Evolutionary conservation across 2,113 vertebrate species (phyloP).

Genomic region (Tenrec ecaudatus): DNA sequence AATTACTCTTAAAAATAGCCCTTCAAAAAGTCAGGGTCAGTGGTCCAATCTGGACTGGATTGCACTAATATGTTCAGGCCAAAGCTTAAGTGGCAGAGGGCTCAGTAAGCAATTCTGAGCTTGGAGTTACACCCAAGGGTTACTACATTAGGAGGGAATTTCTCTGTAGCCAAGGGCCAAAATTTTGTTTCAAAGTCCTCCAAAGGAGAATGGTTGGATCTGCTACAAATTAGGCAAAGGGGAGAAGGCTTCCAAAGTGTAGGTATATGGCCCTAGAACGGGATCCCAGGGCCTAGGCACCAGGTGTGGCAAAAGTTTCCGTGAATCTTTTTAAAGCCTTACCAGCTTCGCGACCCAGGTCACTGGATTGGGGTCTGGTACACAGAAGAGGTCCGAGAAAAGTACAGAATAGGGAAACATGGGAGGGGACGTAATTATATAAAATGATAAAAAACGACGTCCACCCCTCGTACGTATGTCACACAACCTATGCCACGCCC

Average conservation of each 20-base stretch:
- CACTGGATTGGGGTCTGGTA: conserved; percentile 45
- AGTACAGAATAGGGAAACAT: background rate
- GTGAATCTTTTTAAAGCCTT: conserved; percentile 49
- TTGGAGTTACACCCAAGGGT: conserved; percentile 3
- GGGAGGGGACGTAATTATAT: background rate
- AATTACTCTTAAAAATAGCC: conserved; percentile 51
- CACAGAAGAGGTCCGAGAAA: conserved; percentile 48
- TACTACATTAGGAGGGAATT: conserved; percentile 44
- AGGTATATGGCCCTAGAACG: conserved; percentile 29
- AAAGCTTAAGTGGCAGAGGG: conserved; percentile 51
- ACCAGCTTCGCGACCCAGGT: conserved; percentile 35
- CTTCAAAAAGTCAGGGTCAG: conserved; percentile 78
- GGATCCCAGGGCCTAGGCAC: conserved; percentile 63
- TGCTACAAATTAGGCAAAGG: conserved; percentile 41
- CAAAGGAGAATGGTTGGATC: conserved; percentile 33
- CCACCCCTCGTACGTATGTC: background rate
- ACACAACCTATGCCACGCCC: background rate
- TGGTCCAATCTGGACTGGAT: conserved; percentile 77
- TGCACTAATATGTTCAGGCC: background rate
- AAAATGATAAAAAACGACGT: conserved; percentile 39
- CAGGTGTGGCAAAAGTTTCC: conserved; percentile 51
- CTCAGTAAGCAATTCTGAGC: conserved; percentile 52
- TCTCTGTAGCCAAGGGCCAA: conserved; percentile 45
- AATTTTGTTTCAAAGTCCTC: conserved; percentile 57
- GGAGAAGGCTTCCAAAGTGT: conserved; percentile 60